phyloP scores from a whole-genome alignment of 2,888 invertebrate species.

The Leptura quadrifasciata region DNA sequence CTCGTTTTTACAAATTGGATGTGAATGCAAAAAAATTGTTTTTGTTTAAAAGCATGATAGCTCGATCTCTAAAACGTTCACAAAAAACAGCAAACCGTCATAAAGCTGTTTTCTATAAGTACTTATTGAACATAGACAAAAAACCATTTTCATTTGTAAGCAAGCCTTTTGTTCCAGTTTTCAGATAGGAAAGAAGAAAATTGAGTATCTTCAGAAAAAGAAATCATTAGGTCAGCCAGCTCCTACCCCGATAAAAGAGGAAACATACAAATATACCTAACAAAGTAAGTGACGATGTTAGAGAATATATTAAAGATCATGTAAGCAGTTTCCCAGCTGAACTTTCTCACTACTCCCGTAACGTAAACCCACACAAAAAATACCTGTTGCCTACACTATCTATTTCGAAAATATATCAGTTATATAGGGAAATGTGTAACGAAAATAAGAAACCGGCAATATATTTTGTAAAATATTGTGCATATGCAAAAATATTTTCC shows the following conservation, averaged over 20 bases:
- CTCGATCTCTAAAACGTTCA: background rate
- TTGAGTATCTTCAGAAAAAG: conserved; percentile 17
- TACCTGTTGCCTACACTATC: conserved; percentile 21
- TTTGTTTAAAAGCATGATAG: background rate
- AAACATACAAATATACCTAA: conserved; percentile 17
- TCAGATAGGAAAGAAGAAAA: conserved; percentile 40
- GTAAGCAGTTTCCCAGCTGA: conserved; percentile 36
- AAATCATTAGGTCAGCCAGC: background rate
- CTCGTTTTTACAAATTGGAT: conserved; percentile 9
- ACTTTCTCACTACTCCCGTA: conserved; percentile 34
- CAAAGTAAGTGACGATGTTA: conserved; percentile 38
- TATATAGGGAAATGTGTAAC: conserved; percentile 31
- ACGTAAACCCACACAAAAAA: conserved; percentile 32
- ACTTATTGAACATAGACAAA: conserved; percentile 2
- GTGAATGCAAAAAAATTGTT: background rate
- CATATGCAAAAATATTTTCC: conserved; percentile 34
- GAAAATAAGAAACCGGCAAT: conserved; percentile 35
- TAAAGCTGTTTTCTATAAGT: background rate
- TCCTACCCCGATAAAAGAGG: conserved; percentile 32
- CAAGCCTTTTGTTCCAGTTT: conserved; percentile 39
- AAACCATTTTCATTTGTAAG: conserved; percentile 34
- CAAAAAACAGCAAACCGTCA: conserved; percentile 1
- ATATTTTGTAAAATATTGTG: conserved; percentile 38
- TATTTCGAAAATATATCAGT: conserved; percentile 33
- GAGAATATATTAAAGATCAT: conserved; percentile 37